phyloP scores from a whole-genome alignment of 2,797 vertebrate genomes.

The Cuculus canorus region DNA sequence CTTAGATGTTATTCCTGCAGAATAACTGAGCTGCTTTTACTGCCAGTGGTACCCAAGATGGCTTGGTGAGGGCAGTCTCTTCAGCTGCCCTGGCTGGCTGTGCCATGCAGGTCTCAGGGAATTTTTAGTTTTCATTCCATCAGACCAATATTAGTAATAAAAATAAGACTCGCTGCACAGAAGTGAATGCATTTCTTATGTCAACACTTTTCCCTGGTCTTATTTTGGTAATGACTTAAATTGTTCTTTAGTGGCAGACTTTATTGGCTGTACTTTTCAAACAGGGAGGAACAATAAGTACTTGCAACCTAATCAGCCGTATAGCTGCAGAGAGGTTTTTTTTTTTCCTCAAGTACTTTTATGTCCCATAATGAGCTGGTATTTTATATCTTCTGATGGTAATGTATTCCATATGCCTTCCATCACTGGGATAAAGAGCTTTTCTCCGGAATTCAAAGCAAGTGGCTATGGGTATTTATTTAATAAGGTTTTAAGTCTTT shows the following conservation, averaged over 20 bases:
- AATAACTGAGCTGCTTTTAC: background rate
- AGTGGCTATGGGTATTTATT: slow-evolving; percentile 32
- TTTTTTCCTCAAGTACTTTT: background rate
- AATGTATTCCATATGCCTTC: slow-evolving; percentile 58
- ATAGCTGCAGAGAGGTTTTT: background rate
- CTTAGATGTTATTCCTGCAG: background rate
- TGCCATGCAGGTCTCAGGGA: background rate
- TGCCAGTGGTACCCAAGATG: accelerated
- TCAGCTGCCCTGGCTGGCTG: background rate
- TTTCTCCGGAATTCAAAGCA: slow-evolving; percentile 16
- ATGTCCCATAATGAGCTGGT: slow-evolving; percentile 39
- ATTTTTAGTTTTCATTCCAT: slow-evolving; percentile 34
- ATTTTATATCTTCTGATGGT: slow-evolving; percentile 48
- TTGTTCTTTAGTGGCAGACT: background rate
- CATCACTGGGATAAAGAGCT: background rate
- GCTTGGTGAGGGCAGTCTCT: background rate
- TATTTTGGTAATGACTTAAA: slow-evolving; percentile 37
- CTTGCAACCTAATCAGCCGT: slow-evolving; percentile 37
- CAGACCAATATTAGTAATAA: slow-evolving; percentile 40
- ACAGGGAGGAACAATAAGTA: background rate
- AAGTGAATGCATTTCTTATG: background rate
- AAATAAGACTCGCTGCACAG: background rate
- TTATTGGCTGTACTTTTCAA: slow-evolving; percentile 30
- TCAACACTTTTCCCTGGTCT: background rate
- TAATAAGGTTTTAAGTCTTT: slow-evolving; percentile 9